Evolutionary conservation across 2,797 vertebrate species (phyloP).

Genomic region (Sebastes elongatus): DNA sequence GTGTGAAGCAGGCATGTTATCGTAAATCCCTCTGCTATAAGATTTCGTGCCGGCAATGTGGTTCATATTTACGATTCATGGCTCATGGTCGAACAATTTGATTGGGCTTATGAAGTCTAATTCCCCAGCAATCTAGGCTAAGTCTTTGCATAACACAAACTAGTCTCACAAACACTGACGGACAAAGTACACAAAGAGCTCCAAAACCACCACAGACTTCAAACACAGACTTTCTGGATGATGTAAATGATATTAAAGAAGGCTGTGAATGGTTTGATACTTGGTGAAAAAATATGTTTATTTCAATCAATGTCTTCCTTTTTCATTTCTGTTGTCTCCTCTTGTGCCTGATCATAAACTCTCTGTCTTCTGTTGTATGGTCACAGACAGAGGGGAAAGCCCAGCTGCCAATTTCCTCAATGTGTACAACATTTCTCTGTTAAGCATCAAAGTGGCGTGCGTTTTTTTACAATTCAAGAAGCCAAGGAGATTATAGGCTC

Average conservation of each 20-base stretch:
- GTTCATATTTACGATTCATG: constrained; percentile 43
- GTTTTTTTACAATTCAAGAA: not conserved
- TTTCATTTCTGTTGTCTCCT: not conserved
- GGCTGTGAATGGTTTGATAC: not conserved
- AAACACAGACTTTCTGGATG: not conserved
- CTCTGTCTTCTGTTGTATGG: not conserved
- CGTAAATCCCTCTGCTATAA: constrained; percentile 36
- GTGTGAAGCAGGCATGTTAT: constrained; percentile 22
- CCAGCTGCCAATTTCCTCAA: not conserved
- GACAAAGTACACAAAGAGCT: not conserved
- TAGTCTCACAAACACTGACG: not conserved
- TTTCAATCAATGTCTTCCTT: not conserved
- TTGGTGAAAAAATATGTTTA: not conserved
- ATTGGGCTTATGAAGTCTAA: constrained; percentile 11
- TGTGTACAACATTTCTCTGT: not conserved
- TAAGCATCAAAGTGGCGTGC: not conserved
- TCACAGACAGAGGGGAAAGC: not conserved
- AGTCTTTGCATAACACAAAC: not conserved
- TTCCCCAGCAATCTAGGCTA: not conserved
- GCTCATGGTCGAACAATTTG: constrained; percentile 14
- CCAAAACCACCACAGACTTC: not conserved
- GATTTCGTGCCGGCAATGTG: constrained; percentile 29
- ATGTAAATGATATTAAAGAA: not conserved
- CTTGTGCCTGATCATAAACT: not conserved
- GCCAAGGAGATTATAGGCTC: not conserved